A percentile compares a stretch with the other conserved stretches of the same genome.
Conservation (phyloP, 2,888 invertebrate genomes). For the Calameuta pallipes region DNA sequence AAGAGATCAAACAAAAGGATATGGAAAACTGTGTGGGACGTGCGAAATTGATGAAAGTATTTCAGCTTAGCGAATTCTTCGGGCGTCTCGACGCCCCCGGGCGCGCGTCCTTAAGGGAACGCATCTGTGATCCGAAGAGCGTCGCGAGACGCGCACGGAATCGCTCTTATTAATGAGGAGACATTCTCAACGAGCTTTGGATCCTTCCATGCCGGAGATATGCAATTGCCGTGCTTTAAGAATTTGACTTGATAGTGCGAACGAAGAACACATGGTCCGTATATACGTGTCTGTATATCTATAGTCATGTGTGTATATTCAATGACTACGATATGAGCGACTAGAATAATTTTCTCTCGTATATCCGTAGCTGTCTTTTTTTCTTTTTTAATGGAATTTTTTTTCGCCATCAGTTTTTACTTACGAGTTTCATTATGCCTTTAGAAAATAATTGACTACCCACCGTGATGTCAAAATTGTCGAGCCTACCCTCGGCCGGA, state of each 20-base stretch:
- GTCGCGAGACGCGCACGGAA: slow-evolving; percentile 32
- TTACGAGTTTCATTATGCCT: neutral
- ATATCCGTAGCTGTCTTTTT: neutral
- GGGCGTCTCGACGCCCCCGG: slow-evolving; percentile 41
- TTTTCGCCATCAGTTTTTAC: neutral
- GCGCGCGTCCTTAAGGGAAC: slow-evolving; percentile 21
- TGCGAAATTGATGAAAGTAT: slow-evolving; percentile 60
- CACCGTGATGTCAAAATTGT: neutral
- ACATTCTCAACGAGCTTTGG: slow-evolving; percentile 58
- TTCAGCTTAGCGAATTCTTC: slow-evolving; percentile 16
- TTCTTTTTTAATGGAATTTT: neutral
- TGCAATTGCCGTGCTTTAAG: slow-evolving; percentile 34
- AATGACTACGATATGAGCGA: neutral
- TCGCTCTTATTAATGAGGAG: slow-evolving; percentile 61
- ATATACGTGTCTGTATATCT: neutral
- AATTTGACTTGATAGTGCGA: slow-evolving; percentile 31
- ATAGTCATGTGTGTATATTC: neutral
- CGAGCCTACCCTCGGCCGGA: neutral
- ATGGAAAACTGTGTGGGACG: slow-evolving; percentile 28
- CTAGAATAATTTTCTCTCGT: neutral
- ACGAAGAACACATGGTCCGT: slow-evolving; percentile 43
- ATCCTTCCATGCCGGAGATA: slow-evolving; percentile 45
- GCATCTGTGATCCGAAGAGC: slow-evolving; percentile 24
- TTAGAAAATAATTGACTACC: neutral
- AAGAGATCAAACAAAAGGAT: neutral